Conservation (phyloP, 2,888 invertebrate species). For the Aporophyla lueneburgensis region DNA sequence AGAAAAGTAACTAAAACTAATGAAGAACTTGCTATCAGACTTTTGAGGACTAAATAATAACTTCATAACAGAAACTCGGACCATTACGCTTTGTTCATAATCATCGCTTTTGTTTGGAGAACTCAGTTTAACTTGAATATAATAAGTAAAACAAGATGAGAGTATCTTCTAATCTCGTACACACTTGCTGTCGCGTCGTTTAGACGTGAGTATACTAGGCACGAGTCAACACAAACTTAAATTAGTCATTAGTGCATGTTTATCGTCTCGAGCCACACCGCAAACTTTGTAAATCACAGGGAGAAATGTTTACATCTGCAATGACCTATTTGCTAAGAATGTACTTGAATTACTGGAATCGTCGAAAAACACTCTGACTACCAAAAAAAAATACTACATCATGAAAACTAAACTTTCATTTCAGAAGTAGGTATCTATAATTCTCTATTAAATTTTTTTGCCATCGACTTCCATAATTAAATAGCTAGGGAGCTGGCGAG, state of each 20-base stretch:
- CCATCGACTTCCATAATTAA: too few species aligned
- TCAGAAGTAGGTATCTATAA: too few species aligned
- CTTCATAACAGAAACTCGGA: background rate
- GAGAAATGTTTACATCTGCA: slow-evolving; percentile 16
- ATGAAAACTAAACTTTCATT: too few species aligned
- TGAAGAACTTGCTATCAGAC: background rate
- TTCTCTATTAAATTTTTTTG: too few species aligned
- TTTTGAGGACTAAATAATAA: background rate
- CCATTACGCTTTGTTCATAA: slow-evolving; percentile 1
- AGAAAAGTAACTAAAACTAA: background rate
- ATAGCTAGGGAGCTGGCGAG: too few species aligned
- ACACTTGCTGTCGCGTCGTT: slow-evolving; percentile 23
- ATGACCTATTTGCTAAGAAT: background rate
- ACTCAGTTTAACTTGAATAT: slow-evolving; percentile 3
- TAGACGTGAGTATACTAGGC: slow-evolving; percentile 31
- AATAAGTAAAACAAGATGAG: background rate
- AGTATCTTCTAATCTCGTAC: slow-evolving; percentile 27
- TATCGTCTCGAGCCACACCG: slow-evolving; percentile 22
- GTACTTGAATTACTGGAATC: background rate
- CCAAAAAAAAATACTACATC: too few species aligned
- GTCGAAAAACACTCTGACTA: background rate
- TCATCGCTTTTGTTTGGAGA: slow-evolving; percentile 18
- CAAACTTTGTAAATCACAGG: slow-evolving; percentile 35
- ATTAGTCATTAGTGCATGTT: slow-evolving; percentile 63
- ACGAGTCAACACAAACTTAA: slow-evolving; percentile 63